Evolutionary conservation across 2,888 invertebrate genomes (phyloP).

Genomic region (Lumbricus terrestris): DNA sequence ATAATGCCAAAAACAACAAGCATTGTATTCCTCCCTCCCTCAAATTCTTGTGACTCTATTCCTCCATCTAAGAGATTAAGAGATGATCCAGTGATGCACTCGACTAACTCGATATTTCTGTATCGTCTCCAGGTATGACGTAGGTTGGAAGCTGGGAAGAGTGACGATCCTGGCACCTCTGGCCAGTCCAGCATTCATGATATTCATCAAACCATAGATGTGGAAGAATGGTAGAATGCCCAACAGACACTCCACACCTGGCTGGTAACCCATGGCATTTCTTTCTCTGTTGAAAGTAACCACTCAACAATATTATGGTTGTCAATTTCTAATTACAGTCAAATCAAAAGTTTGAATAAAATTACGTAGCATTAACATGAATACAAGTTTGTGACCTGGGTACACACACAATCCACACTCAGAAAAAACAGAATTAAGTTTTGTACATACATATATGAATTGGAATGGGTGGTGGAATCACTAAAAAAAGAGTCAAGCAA

Average conservation of each 20-base stretch:
- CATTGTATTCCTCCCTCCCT: too few relatives aligned
- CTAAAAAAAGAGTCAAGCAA: too few relatives aligned
- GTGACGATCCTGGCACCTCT: constrained; percentile 70
- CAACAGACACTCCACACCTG: constrained; percentile 60
- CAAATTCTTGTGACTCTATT: too few relatives aligned
- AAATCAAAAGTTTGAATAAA: background rate
- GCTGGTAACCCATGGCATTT: background rate
- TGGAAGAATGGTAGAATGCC: constrained; percentile 80
- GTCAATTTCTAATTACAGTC: background rate
- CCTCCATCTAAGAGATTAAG: too few relatives aligned
- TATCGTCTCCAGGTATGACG: constrained; percentile 68
- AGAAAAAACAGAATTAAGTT: too few relatives aligned
- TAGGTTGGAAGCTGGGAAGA: constrained; percentile 74
- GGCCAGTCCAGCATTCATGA: constrained; percentile 66
- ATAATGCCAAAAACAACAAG: too few relatives aligned
- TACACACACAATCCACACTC: too few relatives aligned
- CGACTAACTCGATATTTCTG: constrained; percentile 66
- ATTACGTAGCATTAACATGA: too few relatives aligned
- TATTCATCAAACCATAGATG: constrained; percentile 72
- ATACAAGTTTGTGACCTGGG: too few relatives aligned
- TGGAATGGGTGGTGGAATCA: too few relatives aligned
- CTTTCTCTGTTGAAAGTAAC: background rate
- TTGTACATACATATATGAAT: too few relatives aligned
- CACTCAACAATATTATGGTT: background rate
- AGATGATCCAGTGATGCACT: background rate